Base-by-base conservation (phyloP, 2,113 vertebrate species). In the Felis catus region DNA sequence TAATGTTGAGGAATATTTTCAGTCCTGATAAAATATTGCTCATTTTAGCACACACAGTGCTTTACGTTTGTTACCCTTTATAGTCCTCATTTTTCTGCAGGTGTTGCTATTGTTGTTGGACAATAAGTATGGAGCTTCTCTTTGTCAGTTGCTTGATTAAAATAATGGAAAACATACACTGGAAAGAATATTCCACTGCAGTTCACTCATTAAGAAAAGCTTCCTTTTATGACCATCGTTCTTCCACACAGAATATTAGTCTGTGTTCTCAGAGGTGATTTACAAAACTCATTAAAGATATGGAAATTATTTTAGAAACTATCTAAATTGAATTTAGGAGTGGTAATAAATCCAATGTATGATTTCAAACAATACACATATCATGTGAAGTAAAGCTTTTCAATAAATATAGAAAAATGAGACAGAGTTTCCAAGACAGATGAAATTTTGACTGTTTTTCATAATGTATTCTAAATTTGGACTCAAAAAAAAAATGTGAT, bases 71-170 rank as follows among this genome's bases (percentile, higher is more conserved):
- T 97, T 97, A 96, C 86, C 89, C 95, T 97, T 39, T 94, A 97
- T 36, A 94, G 95, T 97, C 66, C 90, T 96, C 92, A 91, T 95
- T 97, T 96, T 92, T 96, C 51, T 2, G 66, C 93, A 96, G 92
- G 97, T 96, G 95, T 79, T 98, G 95, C 94, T 98, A 86, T 93
- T 98, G 86, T 93, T 96, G 71, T 89, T 97, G 95, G 73, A 95
- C 91, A 97, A 66, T 96, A 93, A 97, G 65, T 92, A 91, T 25
- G 94, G 84, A 97, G 76, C 97, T 97, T 97, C 29, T 96, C 61
- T 98, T 97, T 97, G 91, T 97, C 98, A 98, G 97, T 98, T 98
- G 95, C 0, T 13, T 96, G 92, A 97, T 97, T 98, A 98, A 98
- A 98, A 91, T 74, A 98, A 94, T 58, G 39, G 61, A 83, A 74